Percentiles rank a stretch among this genome's conserved stretches.
Evolutionary conservation across 1,140 invertebrate species (phyloP).

Genomic region (Cheumatopsyche charites): DNA sequence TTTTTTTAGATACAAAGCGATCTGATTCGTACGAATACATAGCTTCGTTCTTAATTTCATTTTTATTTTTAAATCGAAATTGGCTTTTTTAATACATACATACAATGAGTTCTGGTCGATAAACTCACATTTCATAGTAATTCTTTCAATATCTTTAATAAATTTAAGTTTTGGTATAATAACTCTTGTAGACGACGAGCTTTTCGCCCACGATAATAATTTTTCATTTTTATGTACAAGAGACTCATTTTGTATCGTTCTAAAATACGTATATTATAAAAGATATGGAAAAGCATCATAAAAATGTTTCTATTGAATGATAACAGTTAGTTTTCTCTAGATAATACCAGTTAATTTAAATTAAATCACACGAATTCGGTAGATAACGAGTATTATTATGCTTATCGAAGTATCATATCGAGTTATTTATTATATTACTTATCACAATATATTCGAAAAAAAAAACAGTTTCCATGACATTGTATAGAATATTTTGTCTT

Average conservation of each 20-base stretch:
- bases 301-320: no score
- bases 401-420: no score
- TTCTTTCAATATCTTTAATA: background rate
- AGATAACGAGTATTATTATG: no score
- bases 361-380: no score
- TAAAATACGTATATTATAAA: background rate
- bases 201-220: background rate
- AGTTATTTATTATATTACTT: no score
- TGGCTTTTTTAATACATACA: background rate
- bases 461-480: no score
- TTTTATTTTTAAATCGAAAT: background rate
- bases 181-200: background rate
- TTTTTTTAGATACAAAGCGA: background rate
- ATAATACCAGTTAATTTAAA: no score
- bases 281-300: background rate
- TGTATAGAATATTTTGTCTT: no score
- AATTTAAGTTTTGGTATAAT: background rate
- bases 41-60: no score
- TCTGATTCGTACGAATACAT: no score
- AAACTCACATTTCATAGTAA: background rate
- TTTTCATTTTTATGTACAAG: constrained; percentile 17
- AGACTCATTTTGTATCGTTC: constrained; percentile 1
- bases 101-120: constrained; percentile 20
- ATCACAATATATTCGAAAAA: no score
- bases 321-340: no score